Base-by-base conservation (phyloP, 2,888 invertebrate genomes). In the Cephonodes hylas region DNA sequence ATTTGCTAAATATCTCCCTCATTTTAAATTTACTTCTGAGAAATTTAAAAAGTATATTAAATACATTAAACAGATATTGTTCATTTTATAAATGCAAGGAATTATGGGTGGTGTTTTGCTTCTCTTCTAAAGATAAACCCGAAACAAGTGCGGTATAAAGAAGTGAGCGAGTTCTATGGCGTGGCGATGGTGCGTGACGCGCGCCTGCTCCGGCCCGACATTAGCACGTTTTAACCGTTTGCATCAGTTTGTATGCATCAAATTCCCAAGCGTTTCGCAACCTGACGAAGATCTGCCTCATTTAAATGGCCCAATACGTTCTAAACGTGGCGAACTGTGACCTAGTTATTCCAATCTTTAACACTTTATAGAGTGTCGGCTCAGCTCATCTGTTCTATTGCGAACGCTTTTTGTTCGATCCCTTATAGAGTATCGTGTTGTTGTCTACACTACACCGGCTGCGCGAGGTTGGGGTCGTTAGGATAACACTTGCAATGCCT, bases 341-440 rank as follows among this genome's bases (percentile, higher is more conserved):
- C 60, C 60, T 15, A 60, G 18, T 60, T 60, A 42, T 60, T 25
- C 13, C 18, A 20, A 48, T 53, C 48, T 60, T 60, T 53, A 53
- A 60, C 48, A 27, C 42, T 45, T 34, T 38, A 46, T 13, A 38
- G 60, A 15, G 48, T 27, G 25, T 18, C 34, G 59, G 31, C 20
- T 38, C 23, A 18, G 60, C 42, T 31, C 60, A 42, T 48, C 60
- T 60, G 42, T 45, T 59, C 25, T 53, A 42, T 42, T 42, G 48
- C 22, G 46, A 38, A 46, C n/a, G 25, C 48, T 60, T 60, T 60
- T 60, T 60, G 22, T 20, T 23, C 13, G 25, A 25, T 48, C 23
- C 48, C 48, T 13, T 60, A 60, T 25, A 48, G 23, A 42, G 53
- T 42, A 42, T 34, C 15, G 6, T 53, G 25, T 13, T 42, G n/a